Evolutionary conservation across 2,797 vertebrate species (phyloP).

Genomic region (Tympanoctomys barrerae): DNA sequence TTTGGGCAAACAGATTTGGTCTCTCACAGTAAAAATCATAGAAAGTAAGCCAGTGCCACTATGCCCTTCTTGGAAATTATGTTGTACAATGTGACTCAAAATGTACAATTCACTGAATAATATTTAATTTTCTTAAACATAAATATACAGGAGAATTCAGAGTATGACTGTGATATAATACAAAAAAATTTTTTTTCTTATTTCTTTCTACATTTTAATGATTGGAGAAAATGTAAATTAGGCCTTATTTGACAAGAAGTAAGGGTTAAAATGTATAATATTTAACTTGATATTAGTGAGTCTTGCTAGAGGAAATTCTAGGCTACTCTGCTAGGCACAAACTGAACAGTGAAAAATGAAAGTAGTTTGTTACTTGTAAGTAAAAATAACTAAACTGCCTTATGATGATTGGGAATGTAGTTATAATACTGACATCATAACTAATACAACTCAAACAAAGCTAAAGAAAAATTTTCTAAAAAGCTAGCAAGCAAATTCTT

Average conservation of each 20-base stretch:
- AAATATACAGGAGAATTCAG: background rate
- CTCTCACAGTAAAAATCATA: background rate
- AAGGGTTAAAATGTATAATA: background rate
- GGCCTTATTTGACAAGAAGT: constrained; percentile 8
- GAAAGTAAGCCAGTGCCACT: background rate
- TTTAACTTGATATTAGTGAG: constrained; percentile 42
- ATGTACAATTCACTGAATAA: constrained; percentile 4
- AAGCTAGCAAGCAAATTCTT: constrained; percentile 16
- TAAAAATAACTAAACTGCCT: background rate
- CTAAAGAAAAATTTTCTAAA: constrained; percentile 30
- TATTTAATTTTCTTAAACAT: constrained; percentile 50
- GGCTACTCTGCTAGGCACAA: background rate
- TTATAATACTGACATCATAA: constrained; percentile 1
- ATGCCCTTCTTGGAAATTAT: constrained; percentile 49
- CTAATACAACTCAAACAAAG: background rate
- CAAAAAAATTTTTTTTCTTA: constrained; percentile 13
- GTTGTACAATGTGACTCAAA: constrained; percentile 30
- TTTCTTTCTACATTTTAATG: constrained; percentile 18
- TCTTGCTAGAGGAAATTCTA: constrained; percentile 37
- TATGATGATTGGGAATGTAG: background rate
- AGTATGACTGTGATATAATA: background rate
- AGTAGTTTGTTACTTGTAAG: background rate
- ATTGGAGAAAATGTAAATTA: background rate
- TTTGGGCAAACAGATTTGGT: constrained; percentile 20
- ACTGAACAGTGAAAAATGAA: background rate